Percentiles rank a stretch among this genome's conserved stretches.
phyloP scores from a whole-genome alignment of 1,140 invertebrate species.

The Frieseomelitta varia region DNA sequence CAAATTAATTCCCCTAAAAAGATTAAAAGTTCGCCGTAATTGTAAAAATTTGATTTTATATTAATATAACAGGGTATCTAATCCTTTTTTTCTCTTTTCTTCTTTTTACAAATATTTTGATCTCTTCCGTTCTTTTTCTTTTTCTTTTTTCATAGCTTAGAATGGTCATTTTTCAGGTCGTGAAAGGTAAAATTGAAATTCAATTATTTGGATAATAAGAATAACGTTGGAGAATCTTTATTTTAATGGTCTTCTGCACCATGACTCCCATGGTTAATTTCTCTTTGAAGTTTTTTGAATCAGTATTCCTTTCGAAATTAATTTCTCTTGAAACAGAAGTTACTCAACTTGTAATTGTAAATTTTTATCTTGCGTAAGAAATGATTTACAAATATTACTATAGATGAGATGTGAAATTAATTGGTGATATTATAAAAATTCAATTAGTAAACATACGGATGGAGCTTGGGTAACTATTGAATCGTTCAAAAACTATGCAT shows the following conservation, averaged over 20 bases:
- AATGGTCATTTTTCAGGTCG: neutral
- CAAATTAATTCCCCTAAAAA: too few species aligned
- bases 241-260: neutral
- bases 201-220: neutral
- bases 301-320: neutral
- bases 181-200: neutral
- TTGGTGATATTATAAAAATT: neutral
- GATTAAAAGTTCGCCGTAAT: too few species aligned
- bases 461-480: too few species aligned
- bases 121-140: neutral
- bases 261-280: neutral
- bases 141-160: neutral
- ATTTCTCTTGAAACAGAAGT: too few species aligned
- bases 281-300: neutral
- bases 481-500: too few species aligned
- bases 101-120: neutral
- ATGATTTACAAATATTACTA: neutral
- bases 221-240: neutral
- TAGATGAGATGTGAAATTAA: neutral
- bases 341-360: too few species aligned
- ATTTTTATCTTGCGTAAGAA: too few species aligned
- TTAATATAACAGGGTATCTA: too few species aligned
- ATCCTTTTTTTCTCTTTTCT: neutral
- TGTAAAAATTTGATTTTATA: too few species aligned
- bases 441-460: too few species aligned